Conservation (phyloP, 2,113 vertebrate genomes). For the Gavia stellata region DNA sequence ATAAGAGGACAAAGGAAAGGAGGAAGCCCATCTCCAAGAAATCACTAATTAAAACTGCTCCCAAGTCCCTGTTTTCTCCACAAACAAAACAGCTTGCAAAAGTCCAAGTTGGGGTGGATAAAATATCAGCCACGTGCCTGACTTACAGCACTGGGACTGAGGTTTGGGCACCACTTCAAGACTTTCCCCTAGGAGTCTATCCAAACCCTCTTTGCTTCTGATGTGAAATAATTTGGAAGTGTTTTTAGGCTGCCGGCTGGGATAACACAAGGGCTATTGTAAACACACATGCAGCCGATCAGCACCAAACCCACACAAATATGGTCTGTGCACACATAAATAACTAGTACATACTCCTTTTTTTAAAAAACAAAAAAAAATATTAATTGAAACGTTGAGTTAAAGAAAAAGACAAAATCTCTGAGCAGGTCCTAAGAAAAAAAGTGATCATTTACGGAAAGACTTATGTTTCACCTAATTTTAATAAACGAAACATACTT, state of each 20-base stretch:
- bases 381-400: background rate
- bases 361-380: background rate
- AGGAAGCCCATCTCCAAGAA: background rate
- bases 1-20: background rate
- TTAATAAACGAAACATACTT: background rate
- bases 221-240: conserved; percentile 45
- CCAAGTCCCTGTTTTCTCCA: background rate
- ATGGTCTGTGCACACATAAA: background rate
- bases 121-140: conserved; percentile 62
- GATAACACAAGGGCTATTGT: conserved; percentile 31
- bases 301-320: conserved; percentile 40
- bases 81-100: background rate
- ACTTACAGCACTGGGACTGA: conserved; percentile 47
- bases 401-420: background rate
- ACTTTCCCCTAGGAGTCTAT: conserved; percentile 44
- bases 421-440: background rate
- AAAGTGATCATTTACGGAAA: background rate
- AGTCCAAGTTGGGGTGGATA: background rate
- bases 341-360: background rate
- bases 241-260: conserved; percentile 31
- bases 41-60: background rate
- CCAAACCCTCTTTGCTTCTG: conserved; percentile 37
- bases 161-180: conserved; percentile 67
- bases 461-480: background rate
- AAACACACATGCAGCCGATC: background rate